Base-by-base conservation (phyloP, 1,140 invertebrate species). In the Ptiloglossa arizonensis region DNA sequence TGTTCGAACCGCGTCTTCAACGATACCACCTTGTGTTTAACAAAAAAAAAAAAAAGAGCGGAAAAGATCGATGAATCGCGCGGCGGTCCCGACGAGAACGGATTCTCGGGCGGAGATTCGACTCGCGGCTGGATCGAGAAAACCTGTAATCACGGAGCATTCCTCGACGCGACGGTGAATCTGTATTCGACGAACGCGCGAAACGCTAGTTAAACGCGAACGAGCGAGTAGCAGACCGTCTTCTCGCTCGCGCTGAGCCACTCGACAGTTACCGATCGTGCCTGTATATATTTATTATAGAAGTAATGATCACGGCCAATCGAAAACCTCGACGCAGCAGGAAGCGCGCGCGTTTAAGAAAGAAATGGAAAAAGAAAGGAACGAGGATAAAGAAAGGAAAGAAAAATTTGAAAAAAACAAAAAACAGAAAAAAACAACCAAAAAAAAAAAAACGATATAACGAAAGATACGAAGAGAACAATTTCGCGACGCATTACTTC, bases 231-330 rank as follows among this genome's bases (percentile, higher is more conserved):
- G n/a, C n/a, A n/a, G n/a, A n/a, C n/a, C n/a, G n/a, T n/a, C 48
- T 80, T 75, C 59, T 50, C 44, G 46, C 63, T 79, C 60, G n/a
- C 46, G 67, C 75, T 82, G 82, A 85, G 71, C 73, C 74, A 50
- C 24, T 52, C 44, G 70, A 81, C 22, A 73, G 74, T 78, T 70
- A 82, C 81, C 84, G 72, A 85, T 82, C 77, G 85, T 86, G 82
- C 86, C 85, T 86, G 84, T 81, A 83, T 73, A 86, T 73, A 86
- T 84, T 59, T 73, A 64, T 64, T 71, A 75, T 81, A 77, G 64
- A 52, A 74, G 76, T 78, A 73, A 68, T 78, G 57, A 78, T 67
- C 71, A 59, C 52, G 82, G 76, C 73, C 60, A 80, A 75, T 78
- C 52, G 62, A 74, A n/a, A n/a, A 74, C 70, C 62, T 74, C 57